Evolutionary conservation across 2,888 invertebrate species (phyloP).

Genomic region (Toxonevra muliebris): DNA sequence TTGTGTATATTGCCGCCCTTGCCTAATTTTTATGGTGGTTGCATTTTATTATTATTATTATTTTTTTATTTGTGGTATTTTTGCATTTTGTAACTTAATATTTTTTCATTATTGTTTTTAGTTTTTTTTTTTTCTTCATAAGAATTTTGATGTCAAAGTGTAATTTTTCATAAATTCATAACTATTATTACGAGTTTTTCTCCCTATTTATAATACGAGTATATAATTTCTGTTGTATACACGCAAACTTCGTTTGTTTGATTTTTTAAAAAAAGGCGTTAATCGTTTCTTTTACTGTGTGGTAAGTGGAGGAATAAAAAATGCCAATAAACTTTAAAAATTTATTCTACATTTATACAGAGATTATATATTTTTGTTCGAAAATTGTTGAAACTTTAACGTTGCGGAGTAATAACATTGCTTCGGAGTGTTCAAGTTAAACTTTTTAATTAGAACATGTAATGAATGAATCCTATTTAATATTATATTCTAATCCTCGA

Average conservation of each 20-base stretch:
- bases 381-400: background rate
- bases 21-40: background rate
- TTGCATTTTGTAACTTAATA: background rate
- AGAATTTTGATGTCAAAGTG: background rate
- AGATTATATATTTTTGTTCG: conserved; percentile 8
- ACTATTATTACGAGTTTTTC: background rate
- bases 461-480: too few species aligned
- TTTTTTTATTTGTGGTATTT: background rate
- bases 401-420: too few species aligned
- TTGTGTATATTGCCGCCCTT: background rate
- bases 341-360: background rate
- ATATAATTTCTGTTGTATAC: conserved; percentile 9
- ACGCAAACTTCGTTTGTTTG: conserved; percentile 39
- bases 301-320: too few species aligned
- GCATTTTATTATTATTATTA: background rate
- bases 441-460: too few species aligned
- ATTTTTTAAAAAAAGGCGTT: conserved; percentile 36
- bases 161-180: conserved; percentile 1
- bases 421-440: too few species aligned
- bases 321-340: background rate
- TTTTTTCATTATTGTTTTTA: background rate
- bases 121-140: background rate
- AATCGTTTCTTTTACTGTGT: conserved; percentile 18
- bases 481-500: too few species aligned
- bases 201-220: background rate